These are phyloP conservation scores for Aplochiton taeniatus DNA, from an alignment of 2,797 vertebrate genomes.

Conservation along the genomic window DNA sequence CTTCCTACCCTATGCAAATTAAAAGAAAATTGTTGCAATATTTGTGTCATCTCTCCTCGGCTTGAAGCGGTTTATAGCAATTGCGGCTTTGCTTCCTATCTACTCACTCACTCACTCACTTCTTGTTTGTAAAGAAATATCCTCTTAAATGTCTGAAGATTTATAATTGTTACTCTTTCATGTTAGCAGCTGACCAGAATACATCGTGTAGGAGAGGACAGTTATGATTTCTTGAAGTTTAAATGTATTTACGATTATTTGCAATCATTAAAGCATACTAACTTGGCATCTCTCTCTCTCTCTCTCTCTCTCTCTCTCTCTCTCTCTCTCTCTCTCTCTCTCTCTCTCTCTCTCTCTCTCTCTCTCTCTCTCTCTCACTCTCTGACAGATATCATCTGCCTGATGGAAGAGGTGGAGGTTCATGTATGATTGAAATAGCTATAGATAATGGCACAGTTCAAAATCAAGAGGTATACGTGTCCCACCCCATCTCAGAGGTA, in stretches of 20 bases:
- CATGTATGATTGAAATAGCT: constrained; percentile 84
- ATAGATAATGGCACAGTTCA: constrained; percentile 72
- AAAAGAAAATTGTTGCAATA: too few species aligned
- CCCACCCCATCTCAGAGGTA: constrained; percentile 75
- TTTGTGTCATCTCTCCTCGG: too few species aligned
- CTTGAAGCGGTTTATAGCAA: too few species aligned
- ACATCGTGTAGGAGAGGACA: background rate
- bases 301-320: constrained; percentile 27
- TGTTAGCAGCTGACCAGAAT: background rate
- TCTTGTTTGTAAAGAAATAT: too few species aligned
- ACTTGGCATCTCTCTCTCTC: constrained; percentile 48
- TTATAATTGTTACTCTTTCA: too few species aligned
- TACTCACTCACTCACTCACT: too few species aligned
- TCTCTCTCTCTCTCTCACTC: constrained; percentile 45
- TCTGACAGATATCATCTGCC: constrained; percentile 78
- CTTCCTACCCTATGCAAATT: too few species aligned
- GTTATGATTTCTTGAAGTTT: background rate
- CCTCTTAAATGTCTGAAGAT: too few species aligned
- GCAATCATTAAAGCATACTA: constrained; percentile 56
- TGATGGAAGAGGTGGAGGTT: constrained; percentile 65
- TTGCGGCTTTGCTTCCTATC: too few species aligned
- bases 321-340: constrained; percentile 31
- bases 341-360: constrained; percentile 7
- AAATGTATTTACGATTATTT: too few species aligned
- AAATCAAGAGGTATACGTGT: constrained; percentile 66